Evolutionary conservation across 1,140 invertebrate genomes (phyloP).

Genomic region (Leguminivora glycinivorella): DNA sequence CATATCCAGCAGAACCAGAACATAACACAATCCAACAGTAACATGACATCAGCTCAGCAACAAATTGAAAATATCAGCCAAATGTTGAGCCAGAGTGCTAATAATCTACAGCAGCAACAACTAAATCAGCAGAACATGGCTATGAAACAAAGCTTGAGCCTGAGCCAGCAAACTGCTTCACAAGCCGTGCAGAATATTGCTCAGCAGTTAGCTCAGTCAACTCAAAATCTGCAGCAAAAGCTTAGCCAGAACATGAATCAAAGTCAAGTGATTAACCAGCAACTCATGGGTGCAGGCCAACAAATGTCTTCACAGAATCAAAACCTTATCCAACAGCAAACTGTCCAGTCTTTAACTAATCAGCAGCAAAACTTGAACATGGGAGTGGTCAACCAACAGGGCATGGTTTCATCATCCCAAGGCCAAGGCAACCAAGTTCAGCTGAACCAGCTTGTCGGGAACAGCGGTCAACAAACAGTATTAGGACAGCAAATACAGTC

Average conservation of each 20-base stretch:
- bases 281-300: conserved; percentile 60
- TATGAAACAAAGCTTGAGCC: conserved; percentile 65
- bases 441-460: conserved; percentile 61
- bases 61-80: conserved; percentile 75
- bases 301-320: conserved; percentile 61
- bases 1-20: conserved; percentile 59
- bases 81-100: conserved; percentile 73
- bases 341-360: conserved; percentile 64
- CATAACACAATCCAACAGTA: conserved; percentile 60
- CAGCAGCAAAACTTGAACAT: conserved; percentile 72
- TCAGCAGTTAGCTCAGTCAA: conserved; percentile 72
- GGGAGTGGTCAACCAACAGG: conserved; percentile 66
- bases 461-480: conserved; percentile 59
- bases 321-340: conserved; percentile 68
- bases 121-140: conserved; percentile 66
- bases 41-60: conserved; percentile 69
- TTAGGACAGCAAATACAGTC: conserved; percentile 69
- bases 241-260: conserved; percentile 62
- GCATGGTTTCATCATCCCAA: conserved; percentile 61
- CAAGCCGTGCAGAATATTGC: conserved; percentile 72
- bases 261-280: conserved; percentile 63
- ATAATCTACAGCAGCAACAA: conserved; percentile 69
- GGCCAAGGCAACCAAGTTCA: conserved; percentile 58
- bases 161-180: conserved; percentile 67
- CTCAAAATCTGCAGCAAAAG: conserved; percentile 68